These are phyloP conservation scores for Syngnathoides biaculeatus DNA, from an alignment of 2,113 vertebrate species.

Conservation along the genomic window DNA sequence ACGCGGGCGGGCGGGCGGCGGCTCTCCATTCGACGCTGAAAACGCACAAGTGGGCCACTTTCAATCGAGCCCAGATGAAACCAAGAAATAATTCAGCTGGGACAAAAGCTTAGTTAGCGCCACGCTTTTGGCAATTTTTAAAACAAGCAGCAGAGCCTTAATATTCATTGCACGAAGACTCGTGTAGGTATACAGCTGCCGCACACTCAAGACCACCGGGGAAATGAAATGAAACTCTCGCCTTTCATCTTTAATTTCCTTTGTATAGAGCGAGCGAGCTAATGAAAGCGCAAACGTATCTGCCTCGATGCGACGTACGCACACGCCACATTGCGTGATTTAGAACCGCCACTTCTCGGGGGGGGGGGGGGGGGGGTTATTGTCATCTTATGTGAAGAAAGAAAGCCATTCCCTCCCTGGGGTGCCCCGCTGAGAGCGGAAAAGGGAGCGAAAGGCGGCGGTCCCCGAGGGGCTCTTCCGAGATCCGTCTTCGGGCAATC, in stretches of 20 bases:
- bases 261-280: constrained; percentile 62
- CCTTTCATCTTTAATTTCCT: constrained; percentile 63
- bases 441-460: constrained; percentile 31
- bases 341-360: constrained; percentile 41
- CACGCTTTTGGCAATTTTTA: constrained; percentile 48
- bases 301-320: too few relatives aligned
- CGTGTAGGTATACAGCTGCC: constrained; percentile 46
- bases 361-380: constrained; percentile 52
- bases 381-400: constrained; percentile 59
- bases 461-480: constrained; percentile 55
- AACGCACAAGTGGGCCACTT: neutral
- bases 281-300: constrained; percentile 58
- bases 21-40: neutral
- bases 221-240: constrained; percentile 48
- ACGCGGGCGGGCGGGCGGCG: too few relatives aligned
- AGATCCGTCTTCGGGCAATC: constrained; percentile 67
- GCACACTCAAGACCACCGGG: constrained; percentile 34
- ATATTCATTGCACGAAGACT: constrained; percentile 51
- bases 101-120: constrained; percentile 52
- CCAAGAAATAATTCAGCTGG: constrained; percentile 20
- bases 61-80: constrained; percentile 18
- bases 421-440: constrained; percentile 51
- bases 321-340: constrained; percentile 35
- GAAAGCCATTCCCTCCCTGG: constrained; percentile 59
- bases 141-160: constrained; percentile 49